Evolutionary conservation across 2,797 vertebrate genomes (phyloP), one percentile per base, ranked within the genome.

Genomic region (Fistularia commersonii): DNA sequence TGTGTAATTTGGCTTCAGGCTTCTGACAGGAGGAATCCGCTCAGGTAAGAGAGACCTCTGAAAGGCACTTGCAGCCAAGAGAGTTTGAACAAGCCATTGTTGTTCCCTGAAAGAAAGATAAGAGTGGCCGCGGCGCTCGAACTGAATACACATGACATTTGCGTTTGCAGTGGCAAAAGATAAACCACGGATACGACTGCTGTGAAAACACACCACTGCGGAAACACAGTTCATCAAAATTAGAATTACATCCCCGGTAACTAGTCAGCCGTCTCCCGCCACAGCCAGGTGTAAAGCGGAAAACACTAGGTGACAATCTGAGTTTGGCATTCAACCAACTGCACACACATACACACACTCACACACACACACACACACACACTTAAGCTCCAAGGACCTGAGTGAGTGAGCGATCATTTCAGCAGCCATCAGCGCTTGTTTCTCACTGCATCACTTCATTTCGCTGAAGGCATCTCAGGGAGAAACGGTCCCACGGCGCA

Each of bases 261-360:
- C 32, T 6, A 69, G 66, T 57, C 56, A n/a, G 69, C 69, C 51
- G 53, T 64, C 39, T 57, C 61, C 60, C 71, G 57, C 58, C 1
- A 7, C 33, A 32, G 66, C 77, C 74, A 79, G 76, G 72, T 84
- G 78, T 81, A 72, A 54, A 60, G 69, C 72, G 70, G 71, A 74
- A 79, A 81, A 74, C 62, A 34, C 7, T 48, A 50, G 48, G 64
- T 60, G 73, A 80, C 66, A 65, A 12, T 73, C 67, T 64, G 51
- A 68, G 51, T 73, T 73, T 58, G 57, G 57, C 60, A 48, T 61
- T 64, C 51, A 34, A 35, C 49, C 66, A 46, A 69, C 41, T 53
- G 47, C 55, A 40, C 57, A 51, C 45, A 41, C 8, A 50, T 40
- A 33, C 46, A 67, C 33, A 45, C 40, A 40, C 44, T 3, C 3